Evolutionary conservation across 2,797 vertebrate species (phyloP).

Genomic region (Enteromius mattozi): DNA sequence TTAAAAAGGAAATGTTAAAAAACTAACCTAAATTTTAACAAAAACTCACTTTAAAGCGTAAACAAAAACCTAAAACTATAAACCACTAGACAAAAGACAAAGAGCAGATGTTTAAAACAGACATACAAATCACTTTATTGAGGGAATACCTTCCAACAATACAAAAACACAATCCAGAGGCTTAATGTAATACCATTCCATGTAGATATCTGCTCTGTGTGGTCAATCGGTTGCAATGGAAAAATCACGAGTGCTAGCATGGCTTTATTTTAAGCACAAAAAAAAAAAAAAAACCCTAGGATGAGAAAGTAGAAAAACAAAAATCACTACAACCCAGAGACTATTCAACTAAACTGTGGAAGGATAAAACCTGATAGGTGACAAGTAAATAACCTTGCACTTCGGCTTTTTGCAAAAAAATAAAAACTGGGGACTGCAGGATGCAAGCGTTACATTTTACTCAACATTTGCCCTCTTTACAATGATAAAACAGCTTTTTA

Average conservation of each 20-base stretch:
- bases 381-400: background rate
- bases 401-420: background rate
- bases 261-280: background rate
- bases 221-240: background rate
- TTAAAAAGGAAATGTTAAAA: too few relatives aligned
- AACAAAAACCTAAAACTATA: background rate
- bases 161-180: slow-evolving; percentile 49
- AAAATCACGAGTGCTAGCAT: background rate
- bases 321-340: background rate
- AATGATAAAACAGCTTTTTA: background rate
- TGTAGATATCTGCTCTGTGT: background rate
- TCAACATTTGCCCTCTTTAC: background rate
- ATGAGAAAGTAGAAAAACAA: too few relatives aligned
- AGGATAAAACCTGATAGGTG: background rate
- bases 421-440: background rate
- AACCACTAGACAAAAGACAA: background rate
- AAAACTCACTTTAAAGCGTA: background rate
- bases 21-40: too few relatives aligned
- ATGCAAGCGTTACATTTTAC: background rate
- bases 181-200: slow-evolving; percentile 15
- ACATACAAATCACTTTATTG: slow-evolving; percentile 63
- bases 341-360: slow-evolving; percentile 22
- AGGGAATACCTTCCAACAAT: slow-evolving; percentile 47
- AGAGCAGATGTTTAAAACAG: slow-evolving; percentile 39
- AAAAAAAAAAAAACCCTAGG: background rate